Conservation (phyloP, 2,113 vertebrate species). For the Hippocampus zosterae region DNA sequence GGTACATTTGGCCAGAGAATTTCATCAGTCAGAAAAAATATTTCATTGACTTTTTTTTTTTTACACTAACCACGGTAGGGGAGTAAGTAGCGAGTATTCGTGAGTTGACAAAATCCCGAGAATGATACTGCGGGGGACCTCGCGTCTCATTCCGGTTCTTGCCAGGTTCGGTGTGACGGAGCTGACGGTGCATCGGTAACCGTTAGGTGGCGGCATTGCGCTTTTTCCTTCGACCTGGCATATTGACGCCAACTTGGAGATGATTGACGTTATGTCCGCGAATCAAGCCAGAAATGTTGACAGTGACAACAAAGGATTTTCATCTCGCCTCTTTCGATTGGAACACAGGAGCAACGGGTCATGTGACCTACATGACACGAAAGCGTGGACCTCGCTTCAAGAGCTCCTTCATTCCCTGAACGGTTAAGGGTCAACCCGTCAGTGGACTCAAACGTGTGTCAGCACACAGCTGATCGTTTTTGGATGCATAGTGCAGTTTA, state of each 20-base stretch:
- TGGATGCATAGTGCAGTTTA: too few relatives aligned
- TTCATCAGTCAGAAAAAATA: too few relatives aligned
- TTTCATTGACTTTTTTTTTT: too few relatives aligned
- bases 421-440: too few relatives aligned
- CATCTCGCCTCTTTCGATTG: background rate
- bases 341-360: slow-evolving; percentile 31
- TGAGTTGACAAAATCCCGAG: too few relatives aligned
- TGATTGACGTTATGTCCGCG: background rate
- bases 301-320: background rate
- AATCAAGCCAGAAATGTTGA: background rate
- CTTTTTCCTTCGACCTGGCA: background rate
- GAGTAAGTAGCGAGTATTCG: too few relatives aligned
- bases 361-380: slow-evolving; percentile 46
- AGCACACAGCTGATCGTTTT: slow-evolving; percentile 12
- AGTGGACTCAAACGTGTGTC: slow-evolving; percentile 33
- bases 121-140: too few relatives aligned
- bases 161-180: background rate
- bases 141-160: too few relatives aligned
- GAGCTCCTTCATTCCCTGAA: slow-evolving; percentile 35
- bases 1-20: too few relatives aligned
- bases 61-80: too few relatives aligned
- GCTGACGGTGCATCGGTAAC: background rate
- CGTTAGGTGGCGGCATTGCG: slow-evolving; percentile 50
- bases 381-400: slow-evolving; percentile 43
- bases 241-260: background rate